Percentiles rank a stretch among this genome's conserved stretches.
Evolutionary conservation across 2,797 vertebrate genomes (phyloP).

Genomic region (Myotis myotis): DNA sequence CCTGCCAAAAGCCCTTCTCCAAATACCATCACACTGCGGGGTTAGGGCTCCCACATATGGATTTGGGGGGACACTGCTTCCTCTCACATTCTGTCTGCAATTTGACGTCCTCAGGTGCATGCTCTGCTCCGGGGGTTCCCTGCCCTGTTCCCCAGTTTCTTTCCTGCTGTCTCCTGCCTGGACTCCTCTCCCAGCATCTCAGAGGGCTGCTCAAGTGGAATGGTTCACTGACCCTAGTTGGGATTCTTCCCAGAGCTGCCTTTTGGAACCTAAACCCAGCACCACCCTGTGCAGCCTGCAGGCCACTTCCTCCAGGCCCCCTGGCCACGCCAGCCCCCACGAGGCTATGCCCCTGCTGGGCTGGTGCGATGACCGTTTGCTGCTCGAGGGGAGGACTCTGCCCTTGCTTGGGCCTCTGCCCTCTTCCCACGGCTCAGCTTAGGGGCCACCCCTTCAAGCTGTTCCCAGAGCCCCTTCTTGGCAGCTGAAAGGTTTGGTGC

Average conservation of each 20-base stretch:
- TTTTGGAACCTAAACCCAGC: neutral
- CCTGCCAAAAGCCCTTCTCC: neutral
- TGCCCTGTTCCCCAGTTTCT: neutral
- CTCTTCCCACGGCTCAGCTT: accelerated
- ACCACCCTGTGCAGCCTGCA: accelerated
- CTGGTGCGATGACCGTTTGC: accelerated
- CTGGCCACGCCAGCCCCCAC: neutral
- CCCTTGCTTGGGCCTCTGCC: neutral
- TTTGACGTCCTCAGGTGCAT: neutral
- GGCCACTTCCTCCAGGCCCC: neutral
- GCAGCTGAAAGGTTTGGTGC: neutral
- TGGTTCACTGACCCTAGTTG: accelerated
- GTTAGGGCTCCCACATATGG: neutral
- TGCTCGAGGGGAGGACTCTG: neutral
- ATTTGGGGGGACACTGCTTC: neutral
- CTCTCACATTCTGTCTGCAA: neutral
- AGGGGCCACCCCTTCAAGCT: neutral
- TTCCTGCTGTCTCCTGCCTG: too few relatives aligned
- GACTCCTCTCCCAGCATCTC: neutral
- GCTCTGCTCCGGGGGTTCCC: too few relatives aligned
- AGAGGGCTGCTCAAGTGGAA: neutral
- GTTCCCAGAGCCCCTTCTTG: too few relatives aligned
- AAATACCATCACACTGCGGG: neutral
- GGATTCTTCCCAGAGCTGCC: neutral
- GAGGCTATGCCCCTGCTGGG: accelerated